Evolutionary conservation across 2,888 invertebrate species (phyloP).

Genomic region (Micoletzkya japonica): DNA sequence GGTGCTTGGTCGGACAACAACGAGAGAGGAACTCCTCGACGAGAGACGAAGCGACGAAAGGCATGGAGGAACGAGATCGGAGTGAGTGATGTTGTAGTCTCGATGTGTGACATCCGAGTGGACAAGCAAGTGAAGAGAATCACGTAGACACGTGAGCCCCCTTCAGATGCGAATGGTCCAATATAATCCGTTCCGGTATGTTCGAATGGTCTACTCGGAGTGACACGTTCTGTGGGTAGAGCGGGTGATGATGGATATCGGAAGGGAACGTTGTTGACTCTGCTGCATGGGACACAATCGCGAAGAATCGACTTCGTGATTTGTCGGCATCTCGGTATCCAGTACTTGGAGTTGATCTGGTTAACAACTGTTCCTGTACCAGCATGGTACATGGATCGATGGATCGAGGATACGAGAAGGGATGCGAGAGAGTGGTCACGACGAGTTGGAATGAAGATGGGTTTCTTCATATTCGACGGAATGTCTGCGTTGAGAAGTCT

Average conservation of each 20-base stretch:
- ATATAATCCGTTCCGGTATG: too few relatives aligned
- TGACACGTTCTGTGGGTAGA: not conserved
- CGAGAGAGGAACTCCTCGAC: too few relatives aligned
- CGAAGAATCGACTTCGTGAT: not conserved
- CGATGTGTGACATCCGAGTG: conserved; percentile 1
- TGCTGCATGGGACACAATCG: not conserved
- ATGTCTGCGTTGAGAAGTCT: not conserved
- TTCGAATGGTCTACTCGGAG: not conserved
- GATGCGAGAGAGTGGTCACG: not conserved
- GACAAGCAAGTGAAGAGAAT: too few relatives aligned
- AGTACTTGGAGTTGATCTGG: not conserved
- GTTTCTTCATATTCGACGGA: not conserved
- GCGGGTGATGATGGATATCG: not conserved
- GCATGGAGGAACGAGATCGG: conserved; percentile 3
- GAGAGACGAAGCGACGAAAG: conserved; percentile 1
- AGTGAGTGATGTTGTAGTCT: not conserved
- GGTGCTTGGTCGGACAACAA: too few relatives aligned
- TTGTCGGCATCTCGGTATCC: not conserved
- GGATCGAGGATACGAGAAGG: not conserved
- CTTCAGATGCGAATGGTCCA: too few relatives aligned
- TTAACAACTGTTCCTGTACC: not conserved
- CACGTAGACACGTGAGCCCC: too few relatives aligned
- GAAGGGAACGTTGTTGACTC: not conserved
- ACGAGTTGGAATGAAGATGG: not conserved
- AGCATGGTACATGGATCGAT: not conserved